phyloP scores from a whole-genome alignment of 2,888 invertebrate species.

The Trachelus iudaicus region DNA sequence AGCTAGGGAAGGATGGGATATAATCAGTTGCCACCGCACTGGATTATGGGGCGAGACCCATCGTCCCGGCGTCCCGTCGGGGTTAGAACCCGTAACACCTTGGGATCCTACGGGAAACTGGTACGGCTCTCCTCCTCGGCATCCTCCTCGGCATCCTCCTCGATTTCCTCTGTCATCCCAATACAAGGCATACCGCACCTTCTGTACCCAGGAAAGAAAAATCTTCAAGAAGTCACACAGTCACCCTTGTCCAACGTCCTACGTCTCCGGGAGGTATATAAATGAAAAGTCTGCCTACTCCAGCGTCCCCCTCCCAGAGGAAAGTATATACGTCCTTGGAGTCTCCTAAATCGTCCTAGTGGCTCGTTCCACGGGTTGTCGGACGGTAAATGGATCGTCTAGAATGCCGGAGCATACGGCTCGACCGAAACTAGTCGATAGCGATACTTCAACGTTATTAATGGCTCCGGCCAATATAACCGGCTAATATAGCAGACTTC shows the following conservation, averaged over 20 bases:
- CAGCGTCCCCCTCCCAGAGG: neutral
- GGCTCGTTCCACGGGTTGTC: conserved; percentile 1
- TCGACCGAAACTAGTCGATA: conserved; percentile 42
- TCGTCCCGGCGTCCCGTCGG: conserved; percentile 37
- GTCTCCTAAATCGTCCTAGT: neutral
- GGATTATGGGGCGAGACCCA: conserved; percentile 61
- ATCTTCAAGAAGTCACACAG: neutral
- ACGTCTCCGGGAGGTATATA: neutral
- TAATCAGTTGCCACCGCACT: conserved; percentile 66
- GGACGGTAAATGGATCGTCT: conserved; percentile 20
- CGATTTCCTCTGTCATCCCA: neutral
- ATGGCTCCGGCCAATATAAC: conserved; percentile 55
- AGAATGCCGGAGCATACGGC: conserved; percentile 21
- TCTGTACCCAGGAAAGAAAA: neutral
- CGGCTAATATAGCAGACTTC: conserved; percentile 26
- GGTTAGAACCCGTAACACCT: conserved; percentile 55
- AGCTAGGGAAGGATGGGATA: conserved; percentile 45
- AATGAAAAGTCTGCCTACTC: neutral
- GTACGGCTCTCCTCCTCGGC: neutral
- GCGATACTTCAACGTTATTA: conserved; percentile 57
- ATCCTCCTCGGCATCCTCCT: neutral
- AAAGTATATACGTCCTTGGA: neutral
- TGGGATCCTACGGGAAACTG: conserved; percentile 38
- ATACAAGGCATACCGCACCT: neutral
- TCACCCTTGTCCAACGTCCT: neutral